Conservation (phyloP, 2,797 vertebrate species). For the Aulostomus chinensis region DNA sequence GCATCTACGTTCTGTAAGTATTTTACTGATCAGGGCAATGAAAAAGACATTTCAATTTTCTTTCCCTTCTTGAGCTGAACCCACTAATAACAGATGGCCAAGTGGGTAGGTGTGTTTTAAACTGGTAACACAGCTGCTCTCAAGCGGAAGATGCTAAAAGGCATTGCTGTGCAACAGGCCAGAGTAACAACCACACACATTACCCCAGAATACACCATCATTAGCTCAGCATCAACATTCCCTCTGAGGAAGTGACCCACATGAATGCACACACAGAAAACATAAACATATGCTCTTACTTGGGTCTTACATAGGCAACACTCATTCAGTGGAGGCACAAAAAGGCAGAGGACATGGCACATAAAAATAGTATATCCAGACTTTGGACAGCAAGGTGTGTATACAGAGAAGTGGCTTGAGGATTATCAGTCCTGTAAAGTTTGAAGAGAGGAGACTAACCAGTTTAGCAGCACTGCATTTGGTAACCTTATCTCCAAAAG, state of each 20-base stretch:
- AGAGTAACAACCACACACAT: conserved; percentile 22
- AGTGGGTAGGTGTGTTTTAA: conserved; percentile 28
- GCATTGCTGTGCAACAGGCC: conserved; percentile 20
- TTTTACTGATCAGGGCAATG: no score
- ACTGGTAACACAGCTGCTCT: conserved; percentile 41
- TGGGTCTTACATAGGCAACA: conserved; percentile 20
- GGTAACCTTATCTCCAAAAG: conserved; percentile 24
- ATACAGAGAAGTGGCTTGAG: not conserved
- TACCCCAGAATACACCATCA: conserved; percentile 14
- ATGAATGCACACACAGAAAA: conserved; percentile 25
- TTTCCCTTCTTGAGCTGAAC: conserved; percentile 6
- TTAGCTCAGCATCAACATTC: conserved; percentile 37
- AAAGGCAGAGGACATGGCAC: not conserved
- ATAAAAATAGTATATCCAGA: conserved; percentile 6
- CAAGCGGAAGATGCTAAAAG: conserved; percentile 44
- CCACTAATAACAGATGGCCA: conserved; percentile 28
- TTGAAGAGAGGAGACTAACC: conserved; percentile 2
- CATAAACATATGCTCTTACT: conserved; percentile 23
- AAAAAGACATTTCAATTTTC: not conserved
- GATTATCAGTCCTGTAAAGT: not conserved
- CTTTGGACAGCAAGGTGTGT: conserved; percentile 7
- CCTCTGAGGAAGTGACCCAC: conserved; percentile 30
- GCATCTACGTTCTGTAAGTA: no score
- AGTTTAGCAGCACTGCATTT: conserved; percentile 6
- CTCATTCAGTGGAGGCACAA: not conserved